Base-by-base conservation (phyloP, 1,140 invertebrate species). In the Odontomachus brunneus region DNA sequence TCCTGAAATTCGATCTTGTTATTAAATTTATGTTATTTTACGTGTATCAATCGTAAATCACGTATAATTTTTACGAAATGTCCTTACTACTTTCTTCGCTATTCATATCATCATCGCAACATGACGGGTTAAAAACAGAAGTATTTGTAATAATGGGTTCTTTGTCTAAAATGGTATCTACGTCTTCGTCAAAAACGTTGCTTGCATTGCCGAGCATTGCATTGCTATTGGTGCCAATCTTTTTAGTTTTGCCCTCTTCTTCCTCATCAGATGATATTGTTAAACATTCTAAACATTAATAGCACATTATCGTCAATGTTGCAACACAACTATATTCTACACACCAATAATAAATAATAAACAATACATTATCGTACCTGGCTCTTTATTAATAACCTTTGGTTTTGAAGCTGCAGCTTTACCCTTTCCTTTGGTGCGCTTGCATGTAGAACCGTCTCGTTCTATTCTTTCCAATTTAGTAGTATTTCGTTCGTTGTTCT, bases 101-200 rank as follows among this genome's bases (percentile, higher is more conserved):
- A 22, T 65, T 78, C 26, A 88, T 80, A 9, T 48, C 9, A 65
- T 81, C 69, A 74, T 87, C 87, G 7, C 73, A 24, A 84, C 71
- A 85, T 65, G 51, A 38, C 65, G 51, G 22, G 49, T 19, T 84
- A 84, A 82, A 84, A 69, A 87, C 48, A 63, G 89, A 84, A 72
- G 91, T 93, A 65, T 92, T 93, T 5, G 94, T 94, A 53, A 95
- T 94, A n/a, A 94, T 85, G 62, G 94, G 94, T 88, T 95, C 95
- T 84, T 95, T 95, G 65, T 93, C 91, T n/a, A 92, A 85, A 73
- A 94, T 93, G 1, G 88, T 90, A 0, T 90, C 87, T 11, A 80
- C 63, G 55, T 91, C 88, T n/a, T 94, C 91, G 5, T 15, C 71
- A 51, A 84, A 72, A 38, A n/a, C 24, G 66, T 73, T 83, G 78